Evolutionary conservation across 2,113 vertebrate species (phyloP), one percentile per base, ranked within the genome.

Genomic region (Phainopepla nitens): DNA sequence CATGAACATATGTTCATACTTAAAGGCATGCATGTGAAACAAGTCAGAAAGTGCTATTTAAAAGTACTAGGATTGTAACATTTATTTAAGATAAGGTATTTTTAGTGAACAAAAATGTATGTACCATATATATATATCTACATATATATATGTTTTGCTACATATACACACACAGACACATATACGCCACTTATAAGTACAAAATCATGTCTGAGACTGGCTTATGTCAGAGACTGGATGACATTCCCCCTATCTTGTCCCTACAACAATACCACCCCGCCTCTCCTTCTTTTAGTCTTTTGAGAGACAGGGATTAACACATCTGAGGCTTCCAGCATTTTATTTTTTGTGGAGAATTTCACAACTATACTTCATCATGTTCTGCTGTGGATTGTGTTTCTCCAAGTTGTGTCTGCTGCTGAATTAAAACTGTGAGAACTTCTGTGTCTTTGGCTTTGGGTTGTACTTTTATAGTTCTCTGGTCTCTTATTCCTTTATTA

Each of bases 291-390:
- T 61, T 47, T 41, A 89, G 16, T 23, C 36, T 72, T 82, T 39
- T 42, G 29, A 39, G 20, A 81, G 13, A 60, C 31, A 21, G 41
- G 12, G 14, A 77, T 58, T 65, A 78, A 42, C 2, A 2, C 9
- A 65, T 50, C n/a, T 71, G 39, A 94, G 33, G 15, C 45, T 66
- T 45, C 8, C 31, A 47, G 50, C 24, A 33, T 77, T 79, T 47
- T 42, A 18, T 29, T 79, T 94, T 69, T 70, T 60, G 66, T 23
- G 33, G 66, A 56, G 45, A 50, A 53, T 69, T 51, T 89, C 47
- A 71, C 31, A 75, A 0, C 14, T 73, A 12, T 57, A 45, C 17
- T 61, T 69, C 31, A 44, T 17, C 68, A 45, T 0, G 0, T 24
- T 51, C 29, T 45, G 35, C 49, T 78, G 29, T 35, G 39, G 29